Base-by-base conservation (phyloP, 1,140 invertebrate species). In the Euwallacea fornicatus region DNA sequence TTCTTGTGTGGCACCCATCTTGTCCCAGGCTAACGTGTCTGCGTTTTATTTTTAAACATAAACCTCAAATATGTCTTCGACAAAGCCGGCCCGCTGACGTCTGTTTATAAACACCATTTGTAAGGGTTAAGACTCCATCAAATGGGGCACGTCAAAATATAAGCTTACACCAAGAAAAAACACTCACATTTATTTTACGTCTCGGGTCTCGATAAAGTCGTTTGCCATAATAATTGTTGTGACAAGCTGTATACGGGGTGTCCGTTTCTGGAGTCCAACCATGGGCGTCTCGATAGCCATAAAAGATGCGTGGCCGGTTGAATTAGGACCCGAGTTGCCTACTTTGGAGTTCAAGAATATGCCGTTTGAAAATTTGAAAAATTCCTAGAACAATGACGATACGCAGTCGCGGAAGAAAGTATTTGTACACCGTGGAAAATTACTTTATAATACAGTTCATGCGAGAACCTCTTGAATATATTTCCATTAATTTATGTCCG, bases 61-160 rank as follows among this genome's bases (percentile, higher is more conserved):
- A 42, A 66, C 64, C 53, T 66, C 64, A 66, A 66, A 66, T 66
- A 53, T 66, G 46, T 66, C 47, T 56, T 53, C 47, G 9, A 66
- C 64, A 66, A 66, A 66, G 64, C 53, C 53, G 64, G 64, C 13
- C 64, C 64, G 64, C 64, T 58, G 64, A 66, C 64, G 53, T 56
- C 15, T 66, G 64, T 66, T 66, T 66, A 66, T 66, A 66, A 66
- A 66, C 64, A 66, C 47, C 64, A 66, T 66, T 66, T 66, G 64
- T 66, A 66, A 66, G 64, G 64, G 64, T 66, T 66, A 66, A 66
- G 64, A 13, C 54, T 58, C 53, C 46, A 54, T 47, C 59, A 61
- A 61, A 61, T 11, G 42, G 33, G n/a, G 55, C 46, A 58, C 55
- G 55, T 58, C 55, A 58, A 58, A 58, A 58, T 58, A 58, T 15